phyloP scores from a whole-genome alignment of 2,797 vertebrate genomes.

The Phataginus tricuspis region DNA sequence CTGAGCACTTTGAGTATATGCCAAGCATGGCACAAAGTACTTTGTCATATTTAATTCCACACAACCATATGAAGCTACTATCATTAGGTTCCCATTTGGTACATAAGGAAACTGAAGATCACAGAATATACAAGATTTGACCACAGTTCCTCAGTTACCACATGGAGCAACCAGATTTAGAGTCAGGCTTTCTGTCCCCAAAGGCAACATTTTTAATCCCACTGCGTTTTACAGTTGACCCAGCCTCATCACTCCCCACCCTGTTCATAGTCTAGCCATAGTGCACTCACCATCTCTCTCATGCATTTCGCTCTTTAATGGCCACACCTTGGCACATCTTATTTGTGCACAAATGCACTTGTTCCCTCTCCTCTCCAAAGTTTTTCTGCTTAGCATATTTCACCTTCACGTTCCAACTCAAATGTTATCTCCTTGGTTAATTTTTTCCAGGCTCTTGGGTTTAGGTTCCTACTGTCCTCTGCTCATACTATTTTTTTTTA shows the following conservation, averaged over 20 bases:
- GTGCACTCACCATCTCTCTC: neutral
- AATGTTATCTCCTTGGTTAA: neutral
- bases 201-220: neutral
- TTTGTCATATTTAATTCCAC: neutral
- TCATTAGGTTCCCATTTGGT: neutral
- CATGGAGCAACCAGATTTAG: neutral
- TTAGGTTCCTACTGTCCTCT: neutral
- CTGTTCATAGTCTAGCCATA: neutral
- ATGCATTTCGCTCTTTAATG: neutral
- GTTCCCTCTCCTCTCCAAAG: neutral
- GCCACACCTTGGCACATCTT: neutral
- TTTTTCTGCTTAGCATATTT: neutral
- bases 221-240: neutral
- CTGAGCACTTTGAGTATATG: neutral
- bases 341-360: neutral
- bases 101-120: neutral
- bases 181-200: neutral
- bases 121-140: constrained; percentile 1
- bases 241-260: neutral
- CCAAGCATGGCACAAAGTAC: neutral
- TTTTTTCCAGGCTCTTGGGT: constrained; percentile 14
- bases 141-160: neutral
- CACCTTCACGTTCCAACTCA: constrained; percentile 46
- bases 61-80: neutral
- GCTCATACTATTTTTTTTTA: neutral